Base-by-base conservation (phyloP, 2,113 vertebrate species). In the Spea bombifrons region DNA sequence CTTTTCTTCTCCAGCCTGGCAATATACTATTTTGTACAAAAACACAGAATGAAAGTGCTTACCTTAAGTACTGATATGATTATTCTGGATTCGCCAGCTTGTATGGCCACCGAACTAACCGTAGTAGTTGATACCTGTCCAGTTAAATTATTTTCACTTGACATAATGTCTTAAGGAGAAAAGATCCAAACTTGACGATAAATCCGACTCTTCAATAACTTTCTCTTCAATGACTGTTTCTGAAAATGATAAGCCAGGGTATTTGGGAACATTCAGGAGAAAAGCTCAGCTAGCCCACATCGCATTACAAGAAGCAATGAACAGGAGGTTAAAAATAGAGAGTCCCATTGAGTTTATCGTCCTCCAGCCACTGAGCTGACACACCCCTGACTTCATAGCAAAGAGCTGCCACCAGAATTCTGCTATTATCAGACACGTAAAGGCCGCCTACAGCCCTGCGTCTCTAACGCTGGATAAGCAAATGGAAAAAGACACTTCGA, bases 311-410 rank as follows among this genome's bases (percentile, higher is more conserved):
- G 89, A 89, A 90, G 89, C 83, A 90, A 90, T 92, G 92, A 92
- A 92, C 89, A 88, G 88, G 69, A 88, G 84, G 91, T 91, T 96
- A 96, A 94, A 96, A 95, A 95, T 96, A 96, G 94, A 90, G 86
- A 80, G 74, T 82, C 86, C 90, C 89, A 92, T 90, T 88, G 89
- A 93, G 90, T 91, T 95, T 95, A 94, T 96, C 94, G 84, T 83
- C 85, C 88, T 87, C 81, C 87, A 82, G 85, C 84, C 81, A 85
- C 72, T 83, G 86, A 85, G 87, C 74, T 83, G 87, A 92, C 92
- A 95, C 93, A 90, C 92, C 92, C 93, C 92, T 90, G 87, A 87
- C 90, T 90, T 88, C 86, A 90, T 88, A 88, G 88, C 87, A 84
- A 76, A 87, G 83, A 89, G 83, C 78, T 80, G 88, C 76, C 82